phyloP scores from a whole-genome alignment of 2,888 invertebrate species.

The Amphiduros pacificus region DNA sequence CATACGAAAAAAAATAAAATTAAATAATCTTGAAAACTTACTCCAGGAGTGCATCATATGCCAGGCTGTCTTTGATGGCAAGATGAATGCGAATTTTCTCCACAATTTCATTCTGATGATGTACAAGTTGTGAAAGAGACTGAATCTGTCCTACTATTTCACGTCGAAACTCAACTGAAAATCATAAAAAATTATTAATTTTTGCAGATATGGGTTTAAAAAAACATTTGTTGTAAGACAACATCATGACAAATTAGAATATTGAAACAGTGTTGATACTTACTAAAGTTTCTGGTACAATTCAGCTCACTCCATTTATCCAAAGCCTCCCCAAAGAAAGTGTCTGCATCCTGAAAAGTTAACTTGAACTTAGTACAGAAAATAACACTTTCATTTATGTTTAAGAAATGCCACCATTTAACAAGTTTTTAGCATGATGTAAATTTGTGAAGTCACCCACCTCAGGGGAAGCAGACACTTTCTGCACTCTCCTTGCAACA shows the following conservation, averaged over 20 bases:
- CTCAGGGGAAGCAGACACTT: conserved; percentile 68
- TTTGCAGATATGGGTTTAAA: not conserved
- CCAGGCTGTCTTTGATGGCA: conserved; percentile 71
- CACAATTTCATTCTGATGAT: conserved; percentile 75
- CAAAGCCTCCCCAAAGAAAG: conserved; percentile 79
- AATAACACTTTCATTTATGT: too few relatives aligned
- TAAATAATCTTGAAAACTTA: conserved; percentile 67
- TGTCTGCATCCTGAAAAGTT: conserved; percentile 66
- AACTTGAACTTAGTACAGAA: too few relatives aligned
- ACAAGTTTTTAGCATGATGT: not conserved
- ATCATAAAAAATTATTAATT: conserved; percentile 11
- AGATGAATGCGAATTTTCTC: conserved; percentile 74
- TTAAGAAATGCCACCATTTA: too few relatives aligned
- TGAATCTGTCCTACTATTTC: conserved; percentile 74
- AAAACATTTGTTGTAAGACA: not conserved
- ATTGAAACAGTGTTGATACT: conserved; percentile 28
- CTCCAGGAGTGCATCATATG: conserved; percentile 82
- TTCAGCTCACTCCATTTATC: conserved; percentile 90
- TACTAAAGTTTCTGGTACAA: conserved; percentile 78
- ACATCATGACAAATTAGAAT: not conserved
- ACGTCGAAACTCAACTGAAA: conserved; percentile 69
- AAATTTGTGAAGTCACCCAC: conserved; percentile 32
- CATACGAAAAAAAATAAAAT: too few relatives aligned
- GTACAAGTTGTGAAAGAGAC: conserved; percentile 82
- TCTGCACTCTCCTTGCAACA: conserved; percentile 81